Conservation (phyloP, 2,113 vertebrate genomes). For the Chaetorhynchus papuensis region DNA sequence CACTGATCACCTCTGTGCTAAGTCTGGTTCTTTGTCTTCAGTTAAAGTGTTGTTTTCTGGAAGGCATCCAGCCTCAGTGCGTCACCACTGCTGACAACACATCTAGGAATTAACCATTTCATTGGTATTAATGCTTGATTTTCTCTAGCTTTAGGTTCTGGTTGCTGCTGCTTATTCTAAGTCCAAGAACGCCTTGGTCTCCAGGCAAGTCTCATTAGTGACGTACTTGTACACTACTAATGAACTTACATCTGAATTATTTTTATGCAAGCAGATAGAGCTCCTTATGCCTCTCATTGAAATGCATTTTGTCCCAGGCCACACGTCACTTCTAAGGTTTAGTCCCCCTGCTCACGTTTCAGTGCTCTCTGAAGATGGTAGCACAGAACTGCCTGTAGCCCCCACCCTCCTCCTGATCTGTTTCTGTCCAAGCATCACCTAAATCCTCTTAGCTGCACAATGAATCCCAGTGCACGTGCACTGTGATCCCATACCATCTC, state of each 20-base stretch:
- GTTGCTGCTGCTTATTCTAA: neutral
- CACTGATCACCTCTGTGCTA: constrained; percentile 41
- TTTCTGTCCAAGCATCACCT: neutral
- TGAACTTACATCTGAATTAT: neutral
- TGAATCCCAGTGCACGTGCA: rapidly evolving
- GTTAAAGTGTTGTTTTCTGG: constrained; percentile 44
- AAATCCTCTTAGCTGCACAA: neutral
- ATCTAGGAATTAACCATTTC: constrained; percentile 51
- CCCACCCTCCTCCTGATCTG: neutral
- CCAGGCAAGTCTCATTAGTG: neutral
- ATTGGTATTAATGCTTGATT: neutral
- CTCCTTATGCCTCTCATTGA: neutral
- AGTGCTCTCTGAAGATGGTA: neutral
- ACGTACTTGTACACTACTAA: rapidly evolving
- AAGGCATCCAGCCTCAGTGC: constrained; percentile 34
- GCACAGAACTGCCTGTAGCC: neutral
- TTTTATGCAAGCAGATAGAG: neutral
- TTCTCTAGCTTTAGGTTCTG: neutral
- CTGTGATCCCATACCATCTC: neutral
- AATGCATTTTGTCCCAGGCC: neutral
- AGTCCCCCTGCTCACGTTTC: neutral
- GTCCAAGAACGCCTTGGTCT: neutral
- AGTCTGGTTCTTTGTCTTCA: constrained; percentile 36
- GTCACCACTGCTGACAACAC: constrained; percentile 10
- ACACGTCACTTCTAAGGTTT: neutral